phyloP scores from a whole-genome alignment of 2,888 invertebrate species.

The Phengaris arion region DNA sequence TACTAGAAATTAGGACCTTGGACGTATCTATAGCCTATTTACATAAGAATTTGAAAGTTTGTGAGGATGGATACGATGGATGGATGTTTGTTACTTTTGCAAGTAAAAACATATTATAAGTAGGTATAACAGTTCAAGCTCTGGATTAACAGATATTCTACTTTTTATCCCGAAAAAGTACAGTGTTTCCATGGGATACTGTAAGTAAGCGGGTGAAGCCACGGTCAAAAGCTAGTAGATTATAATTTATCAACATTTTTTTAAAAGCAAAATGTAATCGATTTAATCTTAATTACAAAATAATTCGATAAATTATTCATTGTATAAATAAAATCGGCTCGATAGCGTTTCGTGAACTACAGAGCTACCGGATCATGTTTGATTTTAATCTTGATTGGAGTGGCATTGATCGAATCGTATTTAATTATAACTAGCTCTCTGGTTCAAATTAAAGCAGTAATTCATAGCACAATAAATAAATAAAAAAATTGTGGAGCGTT shows the following conservation, averaged over 20 bases:
- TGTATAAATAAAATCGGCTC: slow-evolving; percentile 2
- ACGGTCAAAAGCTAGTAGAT: no score
- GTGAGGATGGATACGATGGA: no score
- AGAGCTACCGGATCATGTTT: slow-evolving; percentile 18
- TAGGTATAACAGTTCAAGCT: no score
- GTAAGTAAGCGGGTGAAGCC: no score
- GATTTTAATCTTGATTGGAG: slow-evolving; percentile 25
- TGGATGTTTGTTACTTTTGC: no score
- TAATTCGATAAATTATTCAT: slow-evolving; percentile 24
- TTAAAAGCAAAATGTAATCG: background rate
- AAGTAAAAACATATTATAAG: no score
- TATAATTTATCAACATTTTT: background rate
- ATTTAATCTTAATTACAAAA: slow-evolving; percentile 16
- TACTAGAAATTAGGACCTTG: no score
- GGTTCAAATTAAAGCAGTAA: background rate
- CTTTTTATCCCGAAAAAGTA: no score
- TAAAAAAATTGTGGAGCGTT: background rate
- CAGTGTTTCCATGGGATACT: no score
- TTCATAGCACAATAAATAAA: background rate
- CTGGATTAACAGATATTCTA: no score
- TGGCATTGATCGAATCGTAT: slow-evolving; percentile 18
- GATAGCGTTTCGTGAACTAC: slow-evolving; percentile 17
- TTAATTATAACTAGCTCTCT: slow-evolving; percentile 5
- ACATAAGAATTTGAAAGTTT: no score
- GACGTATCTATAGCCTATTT: no score